Percentiles rank a stretch among this genome's conserved stretches.
Evolutionary conservation across 2,888 invertebrate genomes (phyloP).

Genomic region (Halocaridina rubra): DNA sequence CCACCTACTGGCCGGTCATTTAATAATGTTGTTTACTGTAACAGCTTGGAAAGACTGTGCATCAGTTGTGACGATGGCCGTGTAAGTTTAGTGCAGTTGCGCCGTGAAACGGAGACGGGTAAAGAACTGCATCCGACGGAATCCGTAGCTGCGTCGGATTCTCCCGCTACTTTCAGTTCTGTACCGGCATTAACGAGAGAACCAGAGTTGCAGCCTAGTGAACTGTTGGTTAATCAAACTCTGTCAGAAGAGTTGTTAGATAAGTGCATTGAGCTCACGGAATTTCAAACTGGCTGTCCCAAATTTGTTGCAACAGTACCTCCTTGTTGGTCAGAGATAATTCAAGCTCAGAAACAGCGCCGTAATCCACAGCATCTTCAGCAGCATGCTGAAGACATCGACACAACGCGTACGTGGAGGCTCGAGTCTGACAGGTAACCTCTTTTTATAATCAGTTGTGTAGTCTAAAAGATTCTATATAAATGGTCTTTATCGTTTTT

Average conservation of each 20-base stretch:
- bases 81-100: conserved; percentile 66
- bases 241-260: conserved; percentile 49
- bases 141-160: not conserved
- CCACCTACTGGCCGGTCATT: conserved; percentile 26
- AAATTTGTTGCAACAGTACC: conserved; percentile 85
- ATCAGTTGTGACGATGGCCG: conserved; percentile 82
- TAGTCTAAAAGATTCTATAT: no score
- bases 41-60: conserved; percentile 81
- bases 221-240: conserved; percentile 41
- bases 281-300: conserved; percentile 59
- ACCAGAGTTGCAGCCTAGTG: conserved; percentile 54
- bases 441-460: no score
- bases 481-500: no score
- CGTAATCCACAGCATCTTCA: conserved; percentile 86
- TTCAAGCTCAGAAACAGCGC: conserved; percentile 89
- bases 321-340: conserved; percentile 92
- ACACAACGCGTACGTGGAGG: conserved; percentile 87
- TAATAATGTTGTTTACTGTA: conserved; percentile 52
- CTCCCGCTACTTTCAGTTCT: conserved; percentile 71
- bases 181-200: conserved; percentile 30
- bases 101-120: conserved; percentile 55
- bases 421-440: conserved; percentile 83
- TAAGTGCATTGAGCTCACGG: conserved; percentile 57
- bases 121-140: conserved; percentile 25
- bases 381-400: conserved; percentile 76